Conservation (phyloP, 2,888 invertebrate genomes). For the Aplocera efformata region DNA sequence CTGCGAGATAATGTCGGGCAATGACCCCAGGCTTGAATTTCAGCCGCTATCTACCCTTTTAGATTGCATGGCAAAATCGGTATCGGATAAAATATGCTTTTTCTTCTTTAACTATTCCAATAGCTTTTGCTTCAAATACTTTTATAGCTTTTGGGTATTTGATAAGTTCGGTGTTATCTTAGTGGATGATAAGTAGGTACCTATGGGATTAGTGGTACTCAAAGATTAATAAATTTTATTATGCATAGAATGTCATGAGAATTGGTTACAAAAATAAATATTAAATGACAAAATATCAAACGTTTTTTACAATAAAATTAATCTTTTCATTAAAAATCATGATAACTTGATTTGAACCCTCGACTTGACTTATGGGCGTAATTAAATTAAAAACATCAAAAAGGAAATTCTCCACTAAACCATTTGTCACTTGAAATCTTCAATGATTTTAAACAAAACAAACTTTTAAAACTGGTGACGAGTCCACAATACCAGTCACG, state of each 20-base stretch:
- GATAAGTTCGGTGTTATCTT: too few relatives aligned
- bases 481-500: slow-evolving; percentile 28
- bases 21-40: slow-evolving; percentile 23
- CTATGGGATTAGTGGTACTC: too few relatives aligned
- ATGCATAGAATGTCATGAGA: too few relatives aligned
- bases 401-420: slow-evolving; percentile 1
- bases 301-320: too few relatives aligned
- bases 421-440: slow-evolving; percentile 20
- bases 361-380: neutral
- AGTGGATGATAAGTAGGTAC: too few relatives aligned
- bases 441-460: slow-evolving; percentile 21
- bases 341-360: neutral
- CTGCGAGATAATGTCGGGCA: slow-evolving; percentile 31
- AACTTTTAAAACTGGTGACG: slow-evolving; percentile 24
- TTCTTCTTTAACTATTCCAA: neutral
- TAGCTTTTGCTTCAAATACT: too few relatives aligned
- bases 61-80: too few relatives aligned
- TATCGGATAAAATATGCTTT: slow-evolving; percentile 1
- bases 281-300: too few relatives aligned
- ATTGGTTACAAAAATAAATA: too few relatives aligned
- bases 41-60: slow-evolving; percentile 1
- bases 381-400: slow-evolving; percentile 7
- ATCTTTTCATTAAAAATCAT: slow-evolving; percentile 6
- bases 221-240: too few relatives aligned
- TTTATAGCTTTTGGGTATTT: too few relatives aligned